Evolutionary conservation across 2,888 invertebrate genomes (phyloP).

Genomic region (Tenthredo livida): DNA sequence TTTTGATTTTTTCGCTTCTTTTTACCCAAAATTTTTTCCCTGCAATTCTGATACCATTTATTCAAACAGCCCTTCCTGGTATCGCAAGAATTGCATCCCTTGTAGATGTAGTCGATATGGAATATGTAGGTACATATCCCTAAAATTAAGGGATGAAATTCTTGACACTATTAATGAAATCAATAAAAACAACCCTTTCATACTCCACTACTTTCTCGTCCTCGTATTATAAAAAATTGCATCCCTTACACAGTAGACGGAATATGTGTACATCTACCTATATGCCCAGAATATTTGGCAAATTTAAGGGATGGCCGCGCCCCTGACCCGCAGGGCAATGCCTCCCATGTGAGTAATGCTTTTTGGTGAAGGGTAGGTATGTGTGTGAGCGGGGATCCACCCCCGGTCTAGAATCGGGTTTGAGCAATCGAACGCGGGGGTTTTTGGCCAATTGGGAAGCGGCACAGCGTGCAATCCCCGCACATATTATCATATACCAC

Average conservation of each 20-base stretch:
- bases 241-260: background rate
- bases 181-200: background rate
- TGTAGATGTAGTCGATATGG: background rate
- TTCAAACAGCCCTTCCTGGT: background rate
- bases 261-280: background rate
- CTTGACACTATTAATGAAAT: background rate
- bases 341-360: conserved; percentile 64
- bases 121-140: too few relatives aligned
- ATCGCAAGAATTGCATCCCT: background rate
- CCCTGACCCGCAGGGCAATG: conserved; percentile 65
- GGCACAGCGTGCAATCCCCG: conserved; percentile 38
- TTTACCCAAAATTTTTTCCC: background rate
- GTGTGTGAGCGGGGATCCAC: conserved; percentile 54
- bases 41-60: background rate
- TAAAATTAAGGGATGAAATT: background rate
- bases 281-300: conserved; percentile 72
- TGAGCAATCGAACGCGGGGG: conserved; percentile 23
- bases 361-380: conserved; percentile 61
- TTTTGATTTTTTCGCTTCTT: background rate
- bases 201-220: background rate
- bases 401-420: conserved; percentile 53
- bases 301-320: conserved; percentile 72
- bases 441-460: conserved; percentile 67
- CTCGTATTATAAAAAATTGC: background rate
- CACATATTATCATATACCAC: background rate